A percentile compares a stretch with the other conserved stretches of the same genome.
phyloP scores from a whole-genome alignment of 2,888 invertebrate species.

The Andrena praecox region DNA sequence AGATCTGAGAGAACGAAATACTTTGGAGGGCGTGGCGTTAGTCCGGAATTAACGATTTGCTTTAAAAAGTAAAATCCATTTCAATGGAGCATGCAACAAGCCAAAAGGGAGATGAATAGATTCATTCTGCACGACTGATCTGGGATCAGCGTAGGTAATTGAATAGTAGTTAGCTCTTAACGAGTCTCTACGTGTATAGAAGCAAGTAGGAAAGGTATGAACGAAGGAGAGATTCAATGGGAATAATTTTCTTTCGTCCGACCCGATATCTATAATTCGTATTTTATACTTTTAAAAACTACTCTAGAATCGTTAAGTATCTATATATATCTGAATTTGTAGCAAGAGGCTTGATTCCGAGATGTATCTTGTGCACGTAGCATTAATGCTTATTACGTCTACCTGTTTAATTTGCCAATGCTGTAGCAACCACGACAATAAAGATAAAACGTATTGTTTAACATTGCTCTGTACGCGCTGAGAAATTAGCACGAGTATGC shows the following conservation, averaged over 20 bases:
- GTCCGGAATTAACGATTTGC: conserved; percentile 22
- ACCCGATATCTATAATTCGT: conserved; percentile 13
- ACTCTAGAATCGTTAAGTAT: conserved; percentile 18
- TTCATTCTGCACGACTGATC: background rate
- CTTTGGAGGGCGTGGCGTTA: background rate
- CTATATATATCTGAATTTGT: conserved; percentile 22
- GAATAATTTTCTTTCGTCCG: conserved; percentile 9
- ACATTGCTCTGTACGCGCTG: conserved; percentile 1
- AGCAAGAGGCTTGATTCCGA: conserved; percentile 33
- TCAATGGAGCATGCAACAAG: background rate
- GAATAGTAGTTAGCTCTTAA: conserved; percentile 1
- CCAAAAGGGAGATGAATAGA: background rate
- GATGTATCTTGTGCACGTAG: conserved; percentile 40
- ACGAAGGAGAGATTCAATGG: background rate
- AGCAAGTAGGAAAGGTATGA: background rate
- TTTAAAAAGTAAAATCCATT: conserved; percentile 6
- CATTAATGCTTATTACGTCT: conserved; percentile 48
- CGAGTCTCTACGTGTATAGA: background rate
- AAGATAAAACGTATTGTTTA: conserved; percentile 36
- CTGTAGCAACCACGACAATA: conserved; percentile 59
- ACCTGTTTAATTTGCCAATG: conserved; percentile 42
- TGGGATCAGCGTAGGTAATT: conserved; percentile 1
- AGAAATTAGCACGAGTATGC: background rate
- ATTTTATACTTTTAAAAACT: conserved; percentile 32
- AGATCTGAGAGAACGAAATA: conserved; percentile 6